phyloP scores from a whole-genome alignment of 2,888 invertebrate genomes.

The Monoplex corrugatus region DNA sequence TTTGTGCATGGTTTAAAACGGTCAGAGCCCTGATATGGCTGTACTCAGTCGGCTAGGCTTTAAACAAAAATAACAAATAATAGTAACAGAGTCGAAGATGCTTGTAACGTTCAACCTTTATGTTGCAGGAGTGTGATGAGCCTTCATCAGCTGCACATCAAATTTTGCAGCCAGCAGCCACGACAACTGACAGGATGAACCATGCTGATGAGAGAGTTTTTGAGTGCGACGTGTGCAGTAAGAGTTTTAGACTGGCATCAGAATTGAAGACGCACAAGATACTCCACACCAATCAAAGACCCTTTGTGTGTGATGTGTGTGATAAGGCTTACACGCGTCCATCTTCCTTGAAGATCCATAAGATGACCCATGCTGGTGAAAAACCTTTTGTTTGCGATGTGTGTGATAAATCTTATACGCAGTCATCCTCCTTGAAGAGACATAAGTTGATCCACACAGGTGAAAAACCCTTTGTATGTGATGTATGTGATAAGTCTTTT shows the following conservation, averaged over 20 bases:
- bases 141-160: too few species aligned
- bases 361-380: conserved; percentile 1
- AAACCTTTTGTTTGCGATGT: neutral
- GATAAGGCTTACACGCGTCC: neutral
- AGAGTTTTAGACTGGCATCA: neutral
- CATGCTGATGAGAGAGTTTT: neutral
- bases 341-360: neutral
- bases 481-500: neutral
- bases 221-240: neutral
- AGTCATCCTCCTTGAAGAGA: neutral
- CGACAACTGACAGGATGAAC: neutral
- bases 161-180: too few species aligned
- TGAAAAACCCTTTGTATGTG: conserved; percentile 22
- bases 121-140: too few species aligned
- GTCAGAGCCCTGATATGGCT: too few species aligned
- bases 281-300: neutral
- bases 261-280: neutral
- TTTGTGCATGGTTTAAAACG: too few species aligned
- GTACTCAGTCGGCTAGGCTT: too few species aligned
- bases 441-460: conserved; percentile 2
- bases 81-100: too few species aligned
- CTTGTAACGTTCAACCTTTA: too few species aligned
- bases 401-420: neutral
- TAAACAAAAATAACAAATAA: too few species aligned
- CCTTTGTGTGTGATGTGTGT: neutral